A percentile compares a stretch with the other conserved stretches of the same genome.
phyloP scores from a whole-genome alignment of 2,113 vertebrate genomes.

The Myanophis thanlyinensis region DNA sequence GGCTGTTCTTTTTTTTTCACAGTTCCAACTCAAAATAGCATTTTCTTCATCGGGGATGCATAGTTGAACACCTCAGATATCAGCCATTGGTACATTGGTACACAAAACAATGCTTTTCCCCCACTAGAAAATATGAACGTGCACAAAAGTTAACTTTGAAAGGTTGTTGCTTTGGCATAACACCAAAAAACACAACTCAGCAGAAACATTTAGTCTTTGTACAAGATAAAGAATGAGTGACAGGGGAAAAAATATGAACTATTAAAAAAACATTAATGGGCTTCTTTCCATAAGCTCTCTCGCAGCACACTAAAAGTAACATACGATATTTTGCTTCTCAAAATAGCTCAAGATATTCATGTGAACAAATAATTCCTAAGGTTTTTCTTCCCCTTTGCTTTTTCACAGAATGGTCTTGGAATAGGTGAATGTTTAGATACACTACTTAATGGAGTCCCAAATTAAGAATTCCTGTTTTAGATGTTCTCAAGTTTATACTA shows the following conservation, averaged over 20 bases:
- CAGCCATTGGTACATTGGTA: not conserved
- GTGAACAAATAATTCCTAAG: not conserved
- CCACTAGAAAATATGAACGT: not conserved
- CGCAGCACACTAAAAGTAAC: not conserved
- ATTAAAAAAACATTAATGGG: conserved; percentile 9
- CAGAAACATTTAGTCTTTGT: conserved; percentile 5
- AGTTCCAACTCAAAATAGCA: not conserved
- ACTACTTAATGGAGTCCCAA: not conserved
- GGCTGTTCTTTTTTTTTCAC: not conserved
- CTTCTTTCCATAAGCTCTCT: conserved; percentile 5
- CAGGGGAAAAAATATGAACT: not conserved
- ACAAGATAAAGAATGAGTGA: not conserved
- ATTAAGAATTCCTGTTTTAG: not conserved
- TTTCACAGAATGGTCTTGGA: not conserved
- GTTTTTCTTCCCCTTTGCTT: not conserved
- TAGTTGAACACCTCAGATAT: not conserved
- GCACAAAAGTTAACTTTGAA: conserved; percentile 6
- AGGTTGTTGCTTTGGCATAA: not conserved
- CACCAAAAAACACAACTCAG: not conserved
- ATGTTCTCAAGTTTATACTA: not conserved
- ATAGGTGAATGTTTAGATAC: not conserved
- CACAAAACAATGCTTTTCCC: not conserved
- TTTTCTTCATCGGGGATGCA: not conserved
- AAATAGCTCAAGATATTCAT: conserved; percentile 3
- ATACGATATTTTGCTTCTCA: not conserved